phyloP scores from a whole-genome alignment of 2,113 vertebrate genomes.

The Indri indri region DNA sequence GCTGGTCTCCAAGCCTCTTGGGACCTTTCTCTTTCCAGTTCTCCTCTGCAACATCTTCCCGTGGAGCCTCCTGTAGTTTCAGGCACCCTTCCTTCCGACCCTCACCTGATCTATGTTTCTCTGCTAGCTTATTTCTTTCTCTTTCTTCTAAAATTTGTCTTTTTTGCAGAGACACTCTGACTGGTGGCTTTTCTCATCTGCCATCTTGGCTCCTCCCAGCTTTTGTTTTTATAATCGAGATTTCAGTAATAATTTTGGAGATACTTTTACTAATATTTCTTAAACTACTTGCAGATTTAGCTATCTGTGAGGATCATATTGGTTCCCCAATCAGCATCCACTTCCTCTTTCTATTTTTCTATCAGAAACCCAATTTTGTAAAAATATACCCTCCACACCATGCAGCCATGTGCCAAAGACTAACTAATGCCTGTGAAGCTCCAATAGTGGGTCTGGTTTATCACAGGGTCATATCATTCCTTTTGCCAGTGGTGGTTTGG shows the following conservation, averaged over 20 bases:
- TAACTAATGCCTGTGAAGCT: background rate
- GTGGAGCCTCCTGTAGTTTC: too few species aligned
- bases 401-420: background rate
- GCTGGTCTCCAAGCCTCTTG: too few species aligned
- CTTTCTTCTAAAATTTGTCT: too few species aligned
- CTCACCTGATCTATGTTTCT: too few species aligned
- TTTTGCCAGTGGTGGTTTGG: background rate
- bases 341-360: background rate
- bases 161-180: too few species aligned
- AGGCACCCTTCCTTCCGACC: too few species aligned
- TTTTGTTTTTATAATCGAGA: background rate
- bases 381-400: background rate
- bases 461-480: background rate
- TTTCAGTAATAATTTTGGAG: background rate
- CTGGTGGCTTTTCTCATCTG: too few species aligned
- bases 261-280: background rate
- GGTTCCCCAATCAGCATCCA: background rate
- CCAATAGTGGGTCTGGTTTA: background rate
- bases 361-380: background rate
- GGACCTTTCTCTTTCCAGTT: too few species aligned
- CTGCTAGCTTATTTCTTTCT: too few species aligned
- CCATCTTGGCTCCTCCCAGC: too few species aligned
- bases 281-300: constrained; percentile 2
- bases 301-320: background rate
- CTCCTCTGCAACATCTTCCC: too few species aligned